Conservation (phyloP, 1,140 invertebrate species). For the Dendrolimus punctatus region DNA sequence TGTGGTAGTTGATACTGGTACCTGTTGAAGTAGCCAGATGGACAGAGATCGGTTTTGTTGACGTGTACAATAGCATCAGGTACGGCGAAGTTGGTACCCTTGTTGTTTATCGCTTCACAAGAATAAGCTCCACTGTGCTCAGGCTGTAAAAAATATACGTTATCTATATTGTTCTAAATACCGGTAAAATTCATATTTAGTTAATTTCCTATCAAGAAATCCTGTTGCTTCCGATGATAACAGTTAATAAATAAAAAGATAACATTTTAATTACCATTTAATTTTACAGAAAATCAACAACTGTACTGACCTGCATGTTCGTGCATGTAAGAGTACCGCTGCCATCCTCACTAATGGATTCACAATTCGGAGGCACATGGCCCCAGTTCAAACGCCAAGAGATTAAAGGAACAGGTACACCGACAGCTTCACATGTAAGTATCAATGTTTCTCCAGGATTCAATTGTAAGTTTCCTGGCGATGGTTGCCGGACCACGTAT, state of each 20-base stretch:
- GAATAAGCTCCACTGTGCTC: constrained; percentile 96
- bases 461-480: constrained; percentile 80
- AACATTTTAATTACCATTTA: too few relatives aligned
- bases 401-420: constrained; percentile 91
- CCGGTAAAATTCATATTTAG: too few relatives aligned
- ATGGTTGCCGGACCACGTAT: constrained; percentile 66
- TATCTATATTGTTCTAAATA: neutral
- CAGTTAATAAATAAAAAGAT: too few relatives aligned
- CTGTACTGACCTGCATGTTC: constrained; percentile 74
- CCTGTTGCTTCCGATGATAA: too few relatives aligned
- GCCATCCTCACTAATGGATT: constrained; percentile 82
- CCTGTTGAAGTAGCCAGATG: constrained; percentile 86
- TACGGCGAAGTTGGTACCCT: constrained; percentile 87
- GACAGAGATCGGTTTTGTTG: constrained; percentile 77
- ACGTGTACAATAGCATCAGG: constrained; percentile 94
- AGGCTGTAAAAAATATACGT: constrained; percentile 33
- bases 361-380: constrained; percentile 91
- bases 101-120: constrained; percentile 95
- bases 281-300: neutral
- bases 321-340: constrained; percentile 87
- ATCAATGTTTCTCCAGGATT: constrained; percentile 81
- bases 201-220: too few relatives aligned
- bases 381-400: constrained; percentile 98
- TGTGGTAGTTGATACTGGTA: constrained; percentile 19
- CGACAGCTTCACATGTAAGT: constrained; percentile 89